Percentiles rank a stretch among this genome's conserved stretches.
Evolutionary conservation across 2,113 vertebrate genomes (phyloP).

Genomic region (Saiga tatarica): DNA sequence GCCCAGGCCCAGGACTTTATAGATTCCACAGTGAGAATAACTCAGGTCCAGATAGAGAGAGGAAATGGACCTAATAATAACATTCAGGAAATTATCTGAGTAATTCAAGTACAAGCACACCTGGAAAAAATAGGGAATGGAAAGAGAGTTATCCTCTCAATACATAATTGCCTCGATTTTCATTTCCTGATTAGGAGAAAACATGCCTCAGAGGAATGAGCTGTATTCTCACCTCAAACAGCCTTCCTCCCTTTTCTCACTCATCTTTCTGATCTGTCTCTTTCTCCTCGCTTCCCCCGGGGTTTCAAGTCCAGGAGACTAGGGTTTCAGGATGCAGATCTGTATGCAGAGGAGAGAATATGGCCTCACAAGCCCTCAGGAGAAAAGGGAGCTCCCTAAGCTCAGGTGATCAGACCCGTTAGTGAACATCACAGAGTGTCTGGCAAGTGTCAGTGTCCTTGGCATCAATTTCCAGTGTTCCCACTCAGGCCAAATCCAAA

Average conservation of each 20-base stretch:
- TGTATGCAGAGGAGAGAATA: neutral
- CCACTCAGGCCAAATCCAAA: neutral
- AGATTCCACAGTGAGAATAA: neutral
- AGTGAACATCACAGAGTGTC: neutral
- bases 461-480: neutral
- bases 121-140: neutral
- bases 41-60: neutral
- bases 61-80: neutral
- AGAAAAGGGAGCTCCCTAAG: constrained; percentile 19
- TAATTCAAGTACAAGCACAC: neutral
- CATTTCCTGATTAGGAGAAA: neutral
- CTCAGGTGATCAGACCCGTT: neutral
- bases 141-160: neutral
- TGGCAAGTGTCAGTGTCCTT: neutral
- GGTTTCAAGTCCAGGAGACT: neutral
- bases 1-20: neutral
- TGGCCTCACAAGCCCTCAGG: neutral
- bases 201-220: neutral
- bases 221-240: neutral
- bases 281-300: neutral
- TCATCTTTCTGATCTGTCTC: neutral
- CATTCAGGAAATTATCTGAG: neutral
- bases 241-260: neutral
- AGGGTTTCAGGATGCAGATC: neutral
- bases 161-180: neutral